Evolutionary conservation across 2,888 invertebrate species (phyloP).

Genomic region (Bellardia pandia): DNA sequence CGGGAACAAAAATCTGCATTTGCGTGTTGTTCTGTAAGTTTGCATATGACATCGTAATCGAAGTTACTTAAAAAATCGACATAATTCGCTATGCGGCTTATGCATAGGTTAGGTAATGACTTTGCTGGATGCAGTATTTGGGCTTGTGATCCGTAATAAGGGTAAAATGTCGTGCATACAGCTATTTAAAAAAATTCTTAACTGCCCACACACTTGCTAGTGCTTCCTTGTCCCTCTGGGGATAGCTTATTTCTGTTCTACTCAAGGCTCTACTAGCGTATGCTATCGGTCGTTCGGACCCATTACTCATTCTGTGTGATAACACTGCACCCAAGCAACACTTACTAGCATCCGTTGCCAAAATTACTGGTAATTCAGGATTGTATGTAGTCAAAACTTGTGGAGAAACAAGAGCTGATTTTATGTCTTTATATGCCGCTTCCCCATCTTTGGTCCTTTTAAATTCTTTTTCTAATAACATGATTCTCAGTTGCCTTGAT

Average conservation of each 20-base stretch:
- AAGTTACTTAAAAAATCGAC: conserved; percentile 52
- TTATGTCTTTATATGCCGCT: not conserved
- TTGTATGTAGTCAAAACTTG: conserved; percentile 30
- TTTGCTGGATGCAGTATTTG: conserved; percentile 26
- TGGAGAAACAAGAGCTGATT: conserved; percentile 4
- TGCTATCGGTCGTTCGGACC: conserved; percentile 16
- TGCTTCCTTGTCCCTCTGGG: conserved; percentile 38
- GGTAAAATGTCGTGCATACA: conserved; percentile 40
- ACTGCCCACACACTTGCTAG: conserved; percentile 42
- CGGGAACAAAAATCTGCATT: conserved; percentile 49
- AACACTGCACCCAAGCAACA: conserved; percentile 22
- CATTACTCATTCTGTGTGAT: conserved; percentile 27
- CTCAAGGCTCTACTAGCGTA: conserved; percentile 21
- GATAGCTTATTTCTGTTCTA: conserved; percentile 17
- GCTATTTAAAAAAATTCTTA: conserved; percentile 32
- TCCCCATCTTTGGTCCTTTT: conserved; percentile 22
- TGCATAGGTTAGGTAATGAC: conserved; percentile 32
- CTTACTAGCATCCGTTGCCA: conserved; percentile 43
- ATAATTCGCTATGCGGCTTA: conserved; percentile 57
- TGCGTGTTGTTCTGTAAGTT: not conserved
- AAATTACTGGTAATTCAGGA: conserved; percentile 14
- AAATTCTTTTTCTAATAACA: conserved; percentile 18
- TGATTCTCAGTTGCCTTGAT: conserved; percentile 19
- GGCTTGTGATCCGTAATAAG: conserved; percentile 40
- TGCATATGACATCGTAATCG: conserved; percentile 13